phyloP scores from a whole-genome alignment of 2,888 invertebrate genomes.

The Rhagonycha fulva region DNA sequence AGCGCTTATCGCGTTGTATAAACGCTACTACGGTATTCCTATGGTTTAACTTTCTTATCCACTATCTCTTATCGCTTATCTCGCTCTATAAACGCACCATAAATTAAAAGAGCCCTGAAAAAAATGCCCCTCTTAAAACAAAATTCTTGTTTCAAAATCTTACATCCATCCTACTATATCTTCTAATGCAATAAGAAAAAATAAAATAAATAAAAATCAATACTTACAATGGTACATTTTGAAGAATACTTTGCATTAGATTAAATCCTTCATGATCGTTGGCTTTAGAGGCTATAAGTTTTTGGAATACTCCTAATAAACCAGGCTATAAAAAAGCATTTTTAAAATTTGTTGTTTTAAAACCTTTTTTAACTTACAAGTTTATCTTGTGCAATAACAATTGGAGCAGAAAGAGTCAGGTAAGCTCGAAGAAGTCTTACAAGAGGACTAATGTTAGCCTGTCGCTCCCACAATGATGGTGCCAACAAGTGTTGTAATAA shows the following conservation, averaged over 20 bases:
- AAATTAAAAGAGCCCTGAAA: too few species aligned
- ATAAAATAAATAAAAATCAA: neutral
- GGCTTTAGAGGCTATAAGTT: conserved; percentile 90
- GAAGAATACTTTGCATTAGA: conserved; percentile 83
- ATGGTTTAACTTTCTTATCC: too few species aligned
- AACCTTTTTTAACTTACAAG: conserved; percentile 59
- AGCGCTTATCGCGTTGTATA: too few species aligned
- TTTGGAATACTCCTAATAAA: conserved; percentile 93
- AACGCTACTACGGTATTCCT: too few species aligned
- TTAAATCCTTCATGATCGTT: conserved; percentile 97
- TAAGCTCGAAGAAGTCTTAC: conserved; percentile 90
- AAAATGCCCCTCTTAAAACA: too few species aligned
- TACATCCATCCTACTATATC: too few species aligned
- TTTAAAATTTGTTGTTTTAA: neutral
- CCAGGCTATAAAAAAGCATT: conserved; percentile 60
- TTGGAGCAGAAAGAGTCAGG: conserved; percentile 71
- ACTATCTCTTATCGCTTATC: too few species aligned
- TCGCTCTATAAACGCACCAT: too few species aligned
- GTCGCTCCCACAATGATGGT: conserved; percentile 91
- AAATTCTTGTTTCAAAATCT: too few species aligned
- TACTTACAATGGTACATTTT: conserved; percentile 79
- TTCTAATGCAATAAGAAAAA: too few species aligned
- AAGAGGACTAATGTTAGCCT: conserved; percentile 91
- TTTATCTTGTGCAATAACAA: conserved; percentile 72
- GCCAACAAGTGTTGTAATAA: conserved; percentile 88